These are phyloP conservation scores for Trissoscelio sp. DNA, from an alignment of 2,888 invertebrate genomes.

Conservation along the genomic window DNA sequence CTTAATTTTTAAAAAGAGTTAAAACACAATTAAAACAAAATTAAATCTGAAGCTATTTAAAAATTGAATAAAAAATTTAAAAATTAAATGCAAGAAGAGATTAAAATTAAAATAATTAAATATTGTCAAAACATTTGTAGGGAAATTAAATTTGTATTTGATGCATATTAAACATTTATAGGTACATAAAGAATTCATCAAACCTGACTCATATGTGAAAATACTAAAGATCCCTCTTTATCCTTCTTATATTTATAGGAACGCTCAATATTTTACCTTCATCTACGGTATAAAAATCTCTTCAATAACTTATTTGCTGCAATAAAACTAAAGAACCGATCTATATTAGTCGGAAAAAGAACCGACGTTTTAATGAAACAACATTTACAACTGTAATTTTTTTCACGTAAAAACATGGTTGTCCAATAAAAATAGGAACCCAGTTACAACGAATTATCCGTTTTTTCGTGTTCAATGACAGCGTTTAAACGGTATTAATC, in stretches of 20 bases:
- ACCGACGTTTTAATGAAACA: slow-evolving; percentile 41
- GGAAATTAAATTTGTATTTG: no score
- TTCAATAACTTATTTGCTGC: slow-evolving; percentile 10
- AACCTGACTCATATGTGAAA: no score
- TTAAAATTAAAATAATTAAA: no score
- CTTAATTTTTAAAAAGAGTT: no score
- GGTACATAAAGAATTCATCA: no score
- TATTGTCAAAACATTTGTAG: no score
- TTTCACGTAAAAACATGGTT: slow-evolving; percentile 17
- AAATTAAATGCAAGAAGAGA: no score
- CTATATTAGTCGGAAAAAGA: slow-evolving; percentile 15
- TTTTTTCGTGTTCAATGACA: slow-evolving; percentile 35
- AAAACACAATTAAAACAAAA: no score
- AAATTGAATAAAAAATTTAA: no score
- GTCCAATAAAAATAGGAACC: slow-evolving; percentile 29
- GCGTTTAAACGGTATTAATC: slow-evolving; percentile 49
- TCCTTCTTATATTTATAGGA: neutral
- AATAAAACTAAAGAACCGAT: slow-evolving; percentile 21
- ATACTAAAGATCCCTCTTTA: no score
- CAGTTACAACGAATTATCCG: slow-evolving; percentile 29
- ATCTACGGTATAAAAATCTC: neutral
- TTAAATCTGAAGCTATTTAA: no score
- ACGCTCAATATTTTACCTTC: neutral
- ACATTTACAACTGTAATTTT: slow-evolving; percentile 53
- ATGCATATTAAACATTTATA: no score